Percentiles rank a stretch among this genome's conserved stretches.
phyloP scores from a whole-genome alignment of 2,113 vertebrate species.

The Brachyhypopomus gauderio region DNA sequence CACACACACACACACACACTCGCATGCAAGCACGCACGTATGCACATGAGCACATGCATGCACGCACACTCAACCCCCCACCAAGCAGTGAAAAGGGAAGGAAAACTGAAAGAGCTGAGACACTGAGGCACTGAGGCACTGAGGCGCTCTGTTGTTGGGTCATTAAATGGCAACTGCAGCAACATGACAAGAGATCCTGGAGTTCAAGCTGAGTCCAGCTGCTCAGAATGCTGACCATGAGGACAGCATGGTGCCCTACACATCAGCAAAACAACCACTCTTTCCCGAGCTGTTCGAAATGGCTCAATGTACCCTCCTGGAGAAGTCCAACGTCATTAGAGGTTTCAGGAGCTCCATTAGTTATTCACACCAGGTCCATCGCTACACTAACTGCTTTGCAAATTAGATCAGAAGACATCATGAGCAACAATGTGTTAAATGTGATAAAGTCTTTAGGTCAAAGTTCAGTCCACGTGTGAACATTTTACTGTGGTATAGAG shows the following conservation, averaged over 20 bases:
- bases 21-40: background rate
- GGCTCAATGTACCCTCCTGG: background rate
- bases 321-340: too few species aligned
- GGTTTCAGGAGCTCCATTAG: too few species aligned
- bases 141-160: background rate
- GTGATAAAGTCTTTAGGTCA: too few species aligned
- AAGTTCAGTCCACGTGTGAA: too few species aligned
- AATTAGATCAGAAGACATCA: too few species aligned
- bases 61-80: background rate
- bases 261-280: background rate
- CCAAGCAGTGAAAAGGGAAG: background rate
- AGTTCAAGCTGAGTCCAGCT: background rate
- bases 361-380: too few species aligned
- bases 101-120: conserved; percentile 13
- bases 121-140: conserved; percentile 32
- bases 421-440: too few species aligned
- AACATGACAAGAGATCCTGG: background rate
- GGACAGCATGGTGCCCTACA: background rate
- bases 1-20: background rate
- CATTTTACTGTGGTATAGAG: too few species aligned
- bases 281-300: background rate
- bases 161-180: background rate
- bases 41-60: background rate
- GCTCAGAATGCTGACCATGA: background rate
- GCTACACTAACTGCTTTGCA: too few species aligned